phyloP scores from a whole-genome alignment of 2,888 invertebrate species.

The Brassicogethes aeneus region DNA sequence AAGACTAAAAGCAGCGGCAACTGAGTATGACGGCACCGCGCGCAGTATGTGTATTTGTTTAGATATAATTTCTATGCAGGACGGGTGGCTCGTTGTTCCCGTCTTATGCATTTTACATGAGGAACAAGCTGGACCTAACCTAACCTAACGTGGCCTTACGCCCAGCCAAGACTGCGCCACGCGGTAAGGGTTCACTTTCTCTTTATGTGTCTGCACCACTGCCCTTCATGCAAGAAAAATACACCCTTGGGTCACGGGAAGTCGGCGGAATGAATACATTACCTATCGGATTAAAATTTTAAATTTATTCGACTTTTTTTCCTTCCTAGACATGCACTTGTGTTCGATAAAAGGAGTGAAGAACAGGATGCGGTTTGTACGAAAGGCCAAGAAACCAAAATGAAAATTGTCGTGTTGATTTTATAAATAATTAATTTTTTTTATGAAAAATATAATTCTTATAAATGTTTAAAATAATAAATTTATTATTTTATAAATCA shows the following conservation, averaged over 20 bases:
- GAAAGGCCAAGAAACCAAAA: no score
- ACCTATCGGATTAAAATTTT: slow-evolving; percentile 1
- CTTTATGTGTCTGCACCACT: slow-evolving; percentile 13
- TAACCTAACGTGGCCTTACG: slow-evolving; percentile 40
- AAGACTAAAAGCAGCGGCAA: no score
- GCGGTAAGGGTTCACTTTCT: slow-evolving; percentile 31
- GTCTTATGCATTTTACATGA: slow-evolving; percentile 63
- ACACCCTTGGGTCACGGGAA: neutral
- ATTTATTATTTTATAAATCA: no score
- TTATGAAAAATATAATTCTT: no score
- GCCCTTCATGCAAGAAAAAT: slow-evolving; percentile 8
- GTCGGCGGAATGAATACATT: neutral
- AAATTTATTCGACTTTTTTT: slow-evolving; percentile 1
- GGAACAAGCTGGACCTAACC: slow-evolving; percentile 41
- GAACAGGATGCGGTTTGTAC: no score
- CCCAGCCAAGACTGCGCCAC: slow-evolving; percentile 6
- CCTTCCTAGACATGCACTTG: no score
- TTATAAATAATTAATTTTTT: no score
- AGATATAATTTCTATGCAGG: slow-evolving; percentile 43
- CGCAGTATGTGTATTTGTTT: slow-evolving; percentile 38
- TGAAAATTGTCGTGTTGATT: no score
- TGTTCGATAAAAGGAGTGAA: no score
- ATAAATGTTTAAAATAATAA: no score
- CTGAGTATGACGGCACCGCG: no score
- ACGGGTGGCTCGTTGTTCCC: slow-evolving; percentile 36